phyloP scores from a whole-genome alignment of 92 coral and sea anemone genomes.

The Porites cylindrica region DNA sequence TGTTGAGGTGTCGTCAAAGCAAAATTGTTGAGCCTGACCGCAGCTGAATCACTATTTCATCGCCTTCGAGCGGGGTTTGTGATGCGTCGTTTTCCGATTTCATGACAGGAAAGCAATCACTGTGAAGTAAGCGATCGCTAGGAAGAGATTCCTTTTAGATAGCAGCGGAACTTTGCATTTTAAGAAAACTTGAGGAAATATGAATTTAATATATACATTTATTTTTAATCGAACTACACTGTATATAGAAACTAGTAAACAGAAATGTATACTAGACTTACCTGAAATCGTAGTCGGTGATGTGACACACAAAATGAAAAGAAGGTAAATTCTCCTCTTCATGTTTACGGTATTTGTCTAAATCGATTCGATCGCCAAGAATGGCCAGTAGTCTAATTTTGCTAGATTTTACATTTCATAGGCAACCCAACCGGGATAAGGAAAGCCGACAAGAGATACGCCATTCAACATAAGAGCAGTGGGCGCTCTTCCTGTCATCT shows the following conservation, averaged over 20 bases:
- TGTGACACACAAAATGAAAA: not conserved
- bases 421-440: conserved; percentile 25
- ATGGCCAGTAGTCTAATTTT: not conserved
- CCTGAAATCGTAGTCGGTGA: conserved; percentile 23
- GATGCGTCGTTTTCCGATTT: no score
- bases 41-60: no score
- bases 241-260: not conserved
- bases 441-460: conserved; percentile 9
- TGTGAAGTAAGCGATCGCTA: no score
- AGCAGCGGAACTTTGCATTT: no score
- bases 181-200: no score
- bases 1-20: no score
- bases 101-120: no score
- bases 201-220: no score
- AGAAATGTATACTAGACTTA: conserved; percentile 10
- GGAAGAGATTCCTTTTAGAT: no score
- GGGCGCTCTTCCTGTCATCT: conserved; percentile 17
- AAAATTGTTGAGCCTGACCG: no score
- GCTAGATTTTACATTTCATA: conserved; percentile 9
- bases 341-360: not conserved
- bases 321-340: conserved; percentile 11
- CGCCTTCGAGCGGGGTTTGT: no score
- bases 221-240: no score
- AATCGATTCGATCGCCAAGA: not conserved
- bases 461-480: conserved; percentile 20